A percentile compares a stretch with the other conserved stretches of the same genome.
Conservation (phyloP, 2,113 vertebrate species). For the Puntigrus tetrazona region DNA sequence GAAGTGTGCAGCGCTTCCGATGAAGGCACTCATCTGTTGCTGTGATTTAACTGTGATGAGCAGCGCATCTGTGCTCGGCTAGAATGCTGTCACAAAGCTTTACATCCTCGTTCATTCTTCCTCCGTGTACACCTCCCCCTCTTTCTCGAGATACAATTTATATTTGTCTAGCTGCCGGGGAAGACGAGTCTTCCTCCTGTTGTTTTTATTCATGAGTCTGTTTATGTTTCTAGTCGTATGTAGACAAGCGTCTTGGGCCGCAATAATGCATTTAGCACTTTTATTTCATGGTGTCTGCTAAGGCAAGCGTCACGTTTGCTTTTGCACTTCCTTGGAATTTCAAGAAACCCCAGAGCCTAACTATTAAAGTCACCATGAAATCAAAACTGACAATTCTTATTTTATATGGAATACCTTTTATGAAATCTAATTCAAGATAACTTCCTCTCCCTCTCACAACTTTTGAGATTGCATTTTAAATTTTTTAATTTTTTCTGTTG, state of each 20-base stretch:
- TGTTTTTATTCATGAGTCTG: slow-evolving; percentile 22
- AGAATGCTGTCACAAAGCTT: slow-evolving; percentile 67
- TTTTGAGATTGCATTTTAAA: background rate
- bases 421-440: background rate
- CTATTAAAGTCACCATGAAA: background rate
- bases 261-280: background rate
- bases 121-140: slow-evolving; percentile 18
- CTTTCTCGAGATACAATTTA: slow-evolving; percentile 37
- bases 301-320: background rate
- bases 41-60: slow-evolving; percentile 65
- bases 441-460: background rate
- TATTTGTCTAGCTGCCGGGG: slow-evolving; percentile 46
- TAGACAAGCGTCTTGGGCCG: background rate
- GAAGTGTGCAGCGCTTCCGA: background rate
- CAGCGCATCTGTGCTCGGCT: slow-evolving; percentile 51
- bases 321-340: background rate
- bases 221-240: slow-evolving; percentile 10
- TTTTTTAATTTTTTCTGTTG: background rate
- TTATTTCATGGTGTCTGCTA: background rate
- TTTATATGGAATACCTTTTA: background rate
- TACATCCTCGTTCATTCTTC: slow-evolving; percentile 59
- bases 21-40: slow-evolving; percentile 49
- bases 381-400: background rate
- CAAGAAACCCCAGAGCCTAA: background rate
- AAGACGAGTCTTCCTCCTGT: background rate